A percentile compares a stretch with the other conserved stretches of the same genome.
Evolutionary conservation across 2,113 vertebrate species (phyloP).

Genomic region (Sigmodon hispidus): DNA sequence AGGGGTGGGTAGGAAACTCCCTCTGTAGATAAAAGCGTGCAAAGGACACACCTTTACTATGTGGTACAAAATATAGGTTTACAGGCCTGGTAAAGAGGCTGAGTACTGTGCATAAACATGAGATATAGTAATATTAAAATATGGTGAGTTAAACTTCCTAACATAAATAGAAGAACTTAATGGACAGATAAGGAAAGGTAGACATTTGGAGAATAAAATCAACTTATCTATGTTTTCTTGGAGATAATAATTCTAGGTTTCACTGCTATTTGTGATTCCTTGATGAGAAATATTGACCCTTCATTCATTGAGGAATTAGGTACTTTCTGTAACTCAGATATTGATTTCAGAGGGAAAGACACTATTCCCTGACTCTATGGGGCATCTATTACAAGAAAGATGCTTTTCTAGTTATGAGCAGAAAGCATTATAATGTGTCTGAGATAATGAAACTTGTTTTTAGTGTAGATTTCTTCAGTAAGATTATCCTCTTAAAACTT

Average conservation of each 20-base stretch:
- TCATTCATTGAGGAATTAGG: not conserved
- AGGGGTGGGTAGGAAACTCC: not conserved
- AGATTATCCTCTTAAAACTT: not conserved
- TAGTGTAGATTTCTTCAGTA: not conserved
- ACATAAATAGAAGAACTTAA: not conserved
- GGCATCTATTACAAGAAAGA: not conserved
- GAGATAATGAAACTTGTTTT: not conserved
- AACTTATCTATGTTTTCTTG: not conserved
- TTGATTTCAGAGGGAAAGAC: not conserved
- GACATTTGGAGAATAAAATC: not conserved
- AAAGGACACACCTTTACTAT: not conserved
- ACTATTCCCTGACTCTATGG: rapidly evolving
- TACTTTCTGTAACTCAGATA: not conserved
- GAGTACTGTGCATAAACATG: conserved; percentile 3
- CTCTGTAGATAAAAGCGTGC: not conserved
- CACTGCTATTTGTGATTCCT: not conserved
- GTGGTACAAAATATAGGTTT: not conserved
- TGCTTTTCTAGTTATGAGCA: not conserved
- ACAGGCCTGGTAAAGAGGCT: not conserved
- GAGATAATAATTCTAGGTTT: not conserved
- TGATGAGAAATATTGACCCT: not conserved
- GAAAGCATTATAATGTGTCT: not conserved
- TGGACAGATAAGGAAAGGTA: not conserved
- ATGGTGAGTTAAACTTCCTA: not conserved
- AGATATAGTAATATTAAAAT: not conserved